Base-by-base conservation (phyloP, 2,797 vertebrate genomes). In the Poecilia velifera region DNA sequence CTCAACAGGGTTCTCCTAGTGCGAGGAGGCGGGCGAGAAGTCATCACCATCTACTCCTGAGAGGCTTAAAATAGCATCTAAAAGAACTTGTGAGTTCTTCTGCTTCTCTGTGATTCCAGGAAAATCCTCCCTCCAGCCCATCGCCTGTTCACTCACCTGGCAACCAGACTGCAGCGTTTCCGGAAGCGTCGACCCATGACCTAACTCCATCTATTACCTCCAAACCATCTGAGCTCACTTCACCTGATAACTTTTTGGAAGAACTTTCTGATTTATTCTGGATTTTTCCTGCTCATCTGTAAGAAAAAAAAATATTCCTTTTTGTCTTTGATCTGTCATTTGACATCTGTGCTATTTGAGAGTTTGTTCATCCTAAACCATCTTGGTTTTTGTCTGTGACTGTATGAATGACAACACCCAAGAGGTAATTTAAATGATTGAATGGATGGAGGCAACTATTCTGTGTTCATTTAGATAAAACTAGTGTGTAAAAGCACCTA, bases 21-120 rank as follows among this genome's bases (percentile, higher is more conserved):
- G 87, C 98, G 98, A 0, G 98, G 98, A 47, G 98, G 98, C 12
- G 98, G 98, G 81, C 97, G 98, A 53, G 98, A 99, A 85, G 98
- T 99, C 93, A 99, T 99, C 94, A 99, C 98, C 93, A 99, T 99
- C 92, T 99, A 99, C 94, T 99, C 98, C 92, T 99, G 97, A 99
- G 94, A 89, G 87, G 62, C 76, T 62, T 85, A 62, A 71, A 86
- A 9, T 47, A 39, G 9, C 75, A 39, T 39, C 16, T 53, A 31
- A 73, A 71, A 10, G 3, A 83, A 88, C 85, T 85, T 68, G 41
- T 86, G 72, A 66, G 82, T 74, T 77, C 84, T 25, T 68, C 71
- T 81, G 66, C 14, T 55, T 78, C 82, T 76, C 73, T 76, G 87
- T 92, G 82, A 80, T 88, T 91, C 90, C 90, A 86, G 89, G 76